Percentiles rank a stretch among this genome's conserved stretches.
These are phyloP conservation scores for Enteromius viviparus DNA, from an alignment of 2,797 vertebrate species.

Conservation along the genomic window DNA sequence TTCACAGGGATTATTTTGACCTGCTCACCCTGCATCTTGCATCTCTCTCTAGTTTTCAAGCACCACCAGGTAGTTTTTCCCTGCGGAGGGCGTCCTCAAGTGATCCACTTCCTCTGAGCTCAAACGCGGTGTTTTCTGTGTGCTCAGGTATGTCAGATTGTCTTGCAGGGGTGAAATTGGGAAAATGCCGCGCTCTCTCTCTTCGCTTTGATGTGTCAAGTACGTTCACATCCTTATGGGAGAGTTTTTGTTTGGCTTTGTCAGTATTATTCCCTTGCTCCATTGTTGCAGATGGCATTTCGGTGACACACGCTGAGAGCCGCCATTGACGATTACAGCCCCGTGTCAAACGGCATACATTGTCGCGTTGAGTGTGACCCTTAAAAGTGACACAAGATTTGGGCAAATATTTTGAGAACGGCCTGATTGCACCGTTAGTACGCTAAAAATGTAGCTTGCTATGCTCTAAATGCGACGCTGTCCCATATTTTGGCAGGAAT, in stretches of 20 bases:
- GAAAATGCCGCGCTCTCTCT: constrained; percentile 13
- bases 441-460: neutral
- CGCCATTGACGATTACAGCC: constrained; percentile 36
- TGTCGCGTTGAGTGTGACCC: constrained; percentile 1
- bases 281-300: constrained; percentile 41
- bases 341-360: constrained; percentile 16
- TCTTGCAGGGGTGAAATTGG: constrained; percentile 36
- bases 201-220: constrained; percentile 36
- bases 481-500: constrained; percentile 32
- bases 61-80: constrained; percentile 26
- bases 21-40: constrained; percentile 32
- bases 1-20: constrained; percentile 54
- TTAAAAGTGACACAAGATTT: constrained; percentile 15
- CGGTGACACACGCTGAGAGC: constrained; percentile 16
- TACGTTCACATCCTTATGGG: constrained; percentile 4
- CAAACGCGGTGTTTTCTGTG: constrained; percentile 27
- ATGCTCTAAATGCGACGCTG: constrained; percentile 26
- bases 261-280: constrained; percentile 40
- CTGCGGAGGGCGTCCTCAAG: constrained; percentile 27
- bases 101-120: constrained; percentile 37
- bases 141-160: constrained; percentile 31
- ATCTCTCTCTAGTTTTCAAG: constrained; percentile 42
- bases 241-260: constrained; percentile 46
- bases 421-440: neutral
- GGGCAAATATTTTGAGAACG: neutral